Evolutionary conservation across 2,797 vertebrate genomes (phyloP), one percentile per base, ranked within the genome.

Genomic region (Acridotheres tristis): DNA sequence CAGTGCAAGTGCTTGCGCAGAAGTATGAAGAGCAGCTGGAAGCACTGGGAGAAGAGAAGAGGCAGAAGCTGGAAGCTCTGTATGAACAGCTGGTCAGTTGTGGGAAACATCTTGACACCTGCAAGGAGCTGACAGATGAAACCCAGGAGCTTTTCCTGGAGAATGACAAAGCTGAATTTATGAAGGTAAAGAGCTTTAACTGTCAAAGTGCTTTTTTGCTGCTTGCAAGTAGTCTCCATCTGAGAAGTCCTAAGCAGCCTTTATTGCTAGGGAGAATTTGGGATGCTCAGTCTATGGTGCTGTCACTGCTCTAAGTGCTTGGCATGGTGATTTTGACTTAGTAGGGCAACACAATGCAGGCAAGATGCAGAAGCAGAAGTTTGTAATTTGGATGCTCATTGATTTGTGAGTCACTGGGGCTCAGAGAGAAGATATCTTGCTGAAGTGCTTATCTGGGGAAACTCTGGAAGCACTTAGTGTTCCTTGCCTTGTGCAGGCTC

Each of bases 1-100:
- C 99, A 66, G 97, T 99, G 63, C 99, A 99, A 97, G 98, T 98
- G 5, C 95, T 99, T 42, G 98, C 99, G 32, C 98, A 99, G 94
- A 98, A 98, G 21, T 98, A 98, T 0, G 98, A 99, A 73, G 98
- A 99, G 62, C 97, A 98, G 85, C 96, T 98, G 16, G 97, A 98
- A 11, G 97, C 94, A 23, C 97, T 99, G 75, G 98, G 98, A 80
- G 98, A 98, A 85, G 98, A 99, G 95, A 99, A 99, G 98, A 99
- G 98, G 85, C 95, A 97, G 84, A 99, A 99, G 89, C 94, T 99
- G 96, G 99, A 99, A 93, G 93, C 97, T 38, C 95, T 99, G 83
- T 99, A 99, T 48, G 97, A 62, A 21, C 98, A 99, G 93, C 98
- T 99, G 96, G 96, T 99, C 96, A 92, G 32, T n/a, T 99, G 99